phyloP scores from a whole-genome alignment of 2,888 invertebrate species.

The Entomobrya proxima region DNA sequence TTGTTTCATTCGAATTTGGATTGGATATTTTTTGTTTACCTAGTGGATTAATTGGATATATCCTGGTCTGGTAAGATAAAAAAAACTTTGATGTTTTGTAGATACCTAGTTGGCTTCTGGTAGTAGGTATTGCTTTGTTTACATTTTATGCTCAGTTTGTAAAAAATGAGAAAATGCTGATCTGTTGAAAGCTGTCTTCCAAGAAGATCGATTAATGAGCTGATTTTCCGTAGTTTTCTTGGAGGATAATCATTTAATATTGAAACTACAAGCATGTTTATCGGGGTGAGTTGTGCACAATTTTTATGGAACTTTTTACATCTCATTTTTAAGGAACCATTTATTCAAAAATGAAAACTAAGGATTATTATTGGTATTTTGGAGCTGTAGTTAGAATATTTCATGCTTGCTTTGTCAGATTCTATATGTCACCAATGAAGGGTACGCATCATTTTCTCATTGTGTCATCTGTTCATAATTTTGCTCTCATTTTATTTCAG shows the following conservation, averaged over 20 bases:
- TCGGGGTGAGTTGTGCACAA: no score
- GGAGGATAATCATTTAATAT: neutral
- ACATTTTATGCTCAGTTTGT: neutral
- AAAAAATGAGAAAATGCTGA: neutral
- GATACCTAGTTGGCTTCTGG: neutral
- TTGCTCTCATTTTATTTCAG: no score
- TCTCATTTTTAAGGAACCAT: no score
- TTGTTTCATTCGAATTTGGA: constrained; percentile 31
- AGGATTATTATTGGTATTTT: no score
- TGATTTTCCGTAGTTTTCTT: neutral
- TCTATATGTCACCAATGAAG: no score
- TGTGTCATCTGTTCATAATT: no score
- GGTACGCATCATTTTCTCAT: no score
- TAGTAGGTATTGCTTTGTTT: neutral
- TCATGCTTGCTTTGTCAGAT: no score
- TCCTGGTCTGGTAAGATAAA: constrained; percentile 31
- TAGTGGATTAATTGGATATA: constrained; percentile 29
- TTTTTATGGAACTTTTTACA: neutral
- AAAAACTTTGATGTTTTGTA: neutral
- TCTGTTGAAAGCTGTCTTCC: neutral
- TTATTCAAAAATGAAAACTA: no score
- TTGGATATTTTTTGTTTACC: constrained; percentile 37
- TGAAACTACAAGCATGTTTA: no score
- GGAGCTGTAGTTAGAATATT: no score
- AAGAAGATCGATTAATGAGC: constrained; percentile 14